phyloP scores from a whole-genome alignment of 2,113 vertebrate genomes.

The Tachysurus fulvidraco region DNA sequence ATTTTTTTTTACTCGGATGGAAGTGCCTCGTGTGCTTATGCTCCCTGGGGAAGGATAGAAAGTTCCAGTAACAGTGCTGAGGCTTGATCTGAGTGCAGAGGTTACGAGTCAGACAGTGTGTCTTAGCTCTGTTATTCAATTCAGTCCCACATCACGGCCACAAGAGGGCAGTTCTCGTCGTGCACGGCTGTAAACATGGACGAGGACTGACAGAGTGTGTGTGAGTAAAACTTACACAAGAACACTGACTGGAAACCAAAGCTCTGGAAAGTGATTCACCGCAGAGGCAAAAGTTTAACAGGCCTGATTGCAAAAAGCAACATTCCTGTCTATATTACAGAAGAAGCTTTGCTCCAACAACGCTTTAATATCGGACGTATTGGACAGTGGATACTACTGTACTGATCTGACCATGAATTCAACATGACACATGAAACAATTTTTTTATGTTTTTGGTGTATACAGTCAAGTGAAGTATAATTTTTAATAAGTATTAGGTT shows the following conservation, averaged over 20 bases:
- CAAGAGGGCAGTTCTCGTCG: conserved; percentile 46
- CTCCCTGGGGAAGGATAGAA: conserved; percentile 23
- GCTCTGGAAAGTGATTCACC: conserved; percentile 59
- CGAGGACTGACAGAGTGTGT: conserved; percentile 47
- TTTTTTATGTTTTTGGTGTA: conserved; percentile 23
- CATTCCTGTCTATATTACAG: conserved; percentile 58
- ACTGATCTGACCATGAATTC: not conserved
- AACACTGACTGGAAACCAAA: conserved; percentile 59
- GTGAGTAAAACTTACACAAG: conserved; percentile 63
- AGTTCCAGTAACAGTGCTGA: conserved; percentile 38
- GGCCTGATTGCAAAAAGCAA: conserved; percentile 64
- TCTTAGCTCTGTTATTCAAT: not conserved
- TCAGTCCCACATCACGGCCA: conserved; percentile 30
- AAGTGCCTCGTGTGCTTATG: conserved; percentile 41
- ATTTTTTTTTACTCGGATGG: not conserved
- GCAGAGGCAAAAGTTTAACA: conserved; percentile 65
- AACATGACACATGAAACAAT: not conserved
- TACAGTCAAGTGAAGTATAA: not conserved
- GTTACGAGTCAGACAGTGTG: not conserved
- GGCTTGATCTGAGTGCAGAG: conserved; percentile 14
- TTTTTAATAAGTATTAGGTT: not conserved
- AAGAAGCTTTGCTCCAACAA: conserved; percentile 23
- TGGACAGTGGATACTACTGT: conserved; percentile 21
- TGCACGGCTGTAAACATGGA: conserved; percentile 36
- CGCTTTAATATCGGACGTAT: conserved; percentile 30